Evolutionary conservation across 2,888 invertebrate genomes (phyloP).

Genomic region (Chesias legatella): DNA sequence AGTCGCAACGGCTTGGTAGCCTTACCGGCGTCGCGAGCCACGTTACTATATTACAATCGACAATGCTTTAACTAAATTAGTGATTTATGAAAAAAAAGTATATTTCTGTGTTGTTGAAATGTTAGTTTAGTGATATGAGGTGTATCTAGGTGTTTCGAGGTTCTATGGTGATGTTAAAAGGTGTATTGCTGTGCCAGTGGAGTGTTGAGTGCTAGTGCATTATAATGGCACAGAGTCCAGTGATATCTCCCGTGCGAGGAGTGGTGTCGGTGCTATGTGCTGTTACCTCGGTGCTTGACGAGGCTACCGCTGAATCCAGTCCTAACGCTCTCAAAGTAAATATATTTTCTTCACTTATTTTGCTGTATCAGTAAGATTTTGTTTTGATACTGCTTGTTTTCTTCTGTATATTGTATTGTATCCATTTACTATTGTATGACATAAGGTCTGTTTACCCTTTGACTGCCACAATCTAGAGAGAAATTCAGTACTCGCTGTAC

Average conservation of each 20-base stretch:
- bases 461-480: no score
- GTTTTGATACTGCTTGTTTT: constrained; percentile 47
- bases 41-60: constrained; percentile 68
- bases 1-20: constrained; percentile 73
- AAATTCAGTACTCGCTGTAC: no score
- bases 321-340: constrained; percentile 64
- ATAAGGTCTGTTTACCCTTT: no score
- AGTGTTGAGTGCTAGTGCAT: constrained; percentile 57
- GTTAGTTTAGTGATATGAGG: constrained; percentile 66
- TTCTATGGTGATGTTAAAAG: constrained; percentile 54
- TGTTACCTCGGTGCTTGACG: constrained; percentile 29
- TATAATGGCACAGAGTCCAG: constrained; percentile 34
- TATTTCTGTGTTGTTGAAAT: constrained; percentile 61
- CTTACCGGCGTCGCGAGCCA: constrained; percentile 59
- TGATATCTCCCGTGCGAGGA: constrained; percentile 43
- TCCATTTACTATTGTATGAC: constrained; percentile 24
- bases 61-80: constrained; percentile 80
- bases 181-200: constrained; percentile 64
- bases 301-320: constrained; percentile 38
- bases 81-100: constrained; percentile 35
- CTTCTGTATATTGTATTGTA: constrained; percentile 32
- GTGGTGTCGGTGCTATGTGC: constrained; percentile 58
- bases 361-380: constrained; percentile 52
- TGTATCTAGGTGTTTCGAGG: constrained; percentile 69
- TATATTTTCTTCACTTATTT: constrained; percentile 63